Percentiles rank a stretch among this genome's conserved stretches.
These are phyloP conservation scores for Plemyria rubiginata DNA, from an alignment of 2,888 invertebrate species.

Conservation along the genomic window DNA sequence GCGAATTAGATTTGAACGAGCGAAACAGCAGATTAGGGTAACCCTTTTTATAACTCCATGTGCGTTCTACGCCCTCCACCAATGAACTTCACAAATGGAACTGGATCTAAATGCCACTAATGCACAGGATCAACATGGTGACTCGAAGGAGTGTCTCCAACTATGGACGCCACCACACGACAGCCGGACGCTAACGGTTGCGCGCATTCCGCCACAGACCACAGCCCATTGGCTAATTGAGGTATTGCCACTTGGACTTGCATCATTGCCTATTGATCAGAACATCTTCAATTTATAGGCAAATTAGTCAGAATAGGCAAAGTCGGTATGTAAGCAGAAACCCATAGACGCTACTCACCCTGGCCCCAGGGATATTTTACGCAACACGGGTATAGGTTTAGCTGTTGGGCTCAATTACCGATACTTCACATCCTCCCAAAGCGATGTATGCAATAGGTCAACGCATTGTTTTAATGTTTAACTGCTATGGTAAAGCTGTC, in stretches of 20 bases:
- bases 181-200: conserved; percentile 80
- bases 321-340: neutral
- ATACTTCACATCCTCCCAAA: conserved; percentile 7
- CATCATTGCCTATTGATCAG: conserved; percentile 39
- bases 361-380: neutral
- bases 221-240: conserved; percentile 70
- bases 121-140: conserved; percentile 44
- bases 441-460: conserved; percentile 32
- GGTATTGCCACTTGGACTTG: conserved; percentile 43
- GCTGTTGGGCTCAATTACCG: neutral
- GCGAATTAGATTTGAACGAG: neutral
- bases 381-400: neutral
- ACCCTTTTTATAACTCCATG: neutral
- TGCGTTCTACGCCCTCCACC: conserved; percentile 5
- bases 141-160: conserved; percentile 62
- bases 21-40: neutral
- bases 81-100: conserved; percentile 38
- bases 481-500: conserved; percentile 43
- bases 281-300: conserved; percentile 27
- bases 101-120: conserved; percentile 43
- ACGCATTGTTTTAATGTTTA: conserved; percentile 32
- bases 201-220: conserved; percentile 68
- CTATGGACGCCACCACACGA: conserved; percentile 48
- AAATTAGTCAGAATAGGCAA: conserved; percentile 20
- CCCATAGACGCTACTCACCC: neutral